Evolutionary conservation across 2,888 invertebrate species (phyloP), one percentile per base, ranked within the genome.

Genomic region (Catocala fraxini): DNA sequence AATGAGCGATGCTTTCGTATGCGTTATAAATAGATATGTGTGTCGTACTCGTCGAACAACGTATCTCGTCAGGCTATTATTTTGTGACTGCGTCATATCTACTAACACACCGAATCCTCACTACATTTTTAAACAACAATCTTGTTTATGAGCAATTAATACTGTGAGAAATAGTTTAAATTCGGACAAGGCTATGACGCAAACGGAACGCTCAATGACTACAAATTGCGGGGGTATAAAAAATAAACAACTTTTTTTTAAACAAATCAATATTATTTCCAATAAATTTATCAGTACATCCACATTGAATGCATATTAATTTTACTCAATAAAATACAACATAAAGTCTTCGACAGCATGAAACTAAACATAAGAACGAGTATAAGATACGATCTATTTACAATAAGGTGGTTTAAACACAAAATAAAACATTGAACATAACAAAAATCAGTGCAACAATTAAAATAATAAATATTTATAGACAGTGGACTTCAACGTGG

Each of bases 241-340:
- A 61, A 68, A 35, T 1, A 85, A 78, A 73, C 66, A 80, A 73
- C 65, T 46, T 15, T 66, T 90, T 90, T 90, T 90, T 93, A 93
- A 94, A 94, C 94, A 94, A 93, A 92, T 94, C 94, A 92, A 93
- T 94, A 94, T 93, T 94, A 94, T 93, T 93, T 93, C 89, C 92
- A 92, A 91, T 93, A 92, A 92, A 92, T 84, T 91, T 93, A 92
- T 93, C 93, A 91, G 92, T 92, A 92, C 93, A 93, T 92, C 92
- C 93, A 92, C 91, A 89, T 89, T 87, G 92, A 93, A 93, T 91
- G 92, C 84, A 84, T 85, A 86, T 88, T 87, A 87, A 81, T 81
- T 89, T 88, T 89, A 71, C 71, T 77, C 75, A 81, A 89, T 87
- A 87, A 86, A 89, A 90, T 90, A 90, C 85, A 93, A 92, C 89